These are phyloP conservation scores for Drosophila athabasca DNA, from an alignment of 1,140 invertebrate genomes.

Conservation along the genomic window DNA sequence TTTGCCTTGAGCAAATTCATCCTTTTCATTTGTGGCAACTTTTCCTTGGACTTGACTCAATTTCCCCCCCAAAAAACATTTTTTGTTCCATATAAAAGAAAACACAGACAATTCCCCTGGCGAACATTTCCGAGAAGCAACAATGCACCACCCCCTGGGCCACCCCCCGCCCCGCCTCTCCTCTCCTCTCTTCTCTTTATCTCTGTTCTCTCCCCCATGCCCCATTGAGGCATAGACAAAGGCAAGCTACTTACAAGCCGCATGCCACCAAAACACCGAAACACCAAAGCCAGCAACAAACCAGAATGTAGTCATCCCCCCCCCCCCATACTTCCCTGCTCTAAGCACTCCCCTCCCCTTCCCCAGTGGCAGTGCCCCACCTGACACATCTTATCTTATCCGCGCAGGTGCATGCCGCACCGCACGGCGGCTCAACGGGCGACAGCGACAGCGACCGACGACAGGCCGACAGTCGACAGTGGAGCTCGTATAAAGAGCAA, in stretches of 20 bases:
- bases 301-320: conserved; percentile 35
- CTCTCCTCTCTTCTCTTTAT: no score
- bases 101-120: conserved; percentile 62
- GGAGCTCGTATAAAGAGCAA: conserved; percentile 32
- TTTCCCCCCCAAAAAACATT: conserved; percentile 50
- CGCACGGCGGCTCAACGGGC: conserved; percentile 61
- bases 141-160: conserved; percentile 23
- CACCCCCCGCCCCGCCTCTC: not conserved
- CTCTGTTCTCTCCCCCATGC: conserved; percentile 17
- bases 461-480: conserved; percentile 34
- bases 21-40: conserved; percentile 24
- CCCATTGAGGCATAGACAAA: conserved; percentile 64
- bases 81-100: conserved; percentile 46
- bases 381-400: conserved; percentile 73
- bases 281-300: no score
- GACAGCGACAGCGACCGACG: conserved; percentile 33
- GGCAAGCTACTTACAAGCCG: conserved; percentile 78
- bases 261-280: conserved; percentile 58
- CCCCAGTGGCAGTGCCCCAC: conserved; percentile 3
- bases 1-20: conserved; percentile 38
- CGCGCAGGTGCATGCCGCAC: conserved; percentile 74
- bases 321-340: conserved; percentile 10
- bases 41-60: conserved; percentile 56
- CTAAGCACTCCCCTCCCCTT: not conserved
- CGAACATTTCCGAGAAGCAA: conserved; percentile 74